Conservation (phyloP, 1,140 invertebrate genomes). For the Neelides sp. region DNA sequence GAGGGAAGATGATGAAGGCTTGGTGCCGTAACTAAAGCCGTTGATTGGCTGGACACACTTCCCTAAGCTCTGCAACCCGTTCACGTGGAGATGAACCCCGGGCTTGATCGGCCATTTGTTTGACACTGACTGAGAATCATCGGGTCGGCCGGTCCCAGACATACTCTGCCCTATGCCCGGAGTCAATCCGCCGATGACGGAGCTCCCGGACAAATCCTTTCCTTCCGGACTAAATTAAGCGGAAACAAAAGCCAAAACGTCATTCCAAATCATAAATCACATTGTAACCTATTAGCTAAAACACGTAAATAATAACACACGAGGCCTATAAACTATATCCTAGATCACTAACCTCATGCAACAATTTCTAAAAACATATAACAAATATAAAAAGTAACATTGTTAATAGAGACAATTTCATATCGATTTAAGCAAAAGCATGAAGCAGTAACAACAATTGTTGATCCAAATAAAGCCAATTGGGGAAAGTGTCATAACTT, state of each 20-base stretch:
- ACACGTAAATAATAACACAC: too few relatives aligned
- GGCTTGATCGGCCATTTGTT: conserved; percentile 69
- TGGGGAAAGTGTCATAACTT: too few relatives aligned
- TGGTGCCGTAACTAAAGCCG: conserved; percentile 31
- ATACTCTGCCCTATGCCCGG: conserved; percentile 34
- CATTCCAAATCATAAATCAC: not conserved
- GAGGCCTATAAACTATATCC: too few relatives aligned
- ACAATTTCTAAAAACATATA: too few relatives aligned
- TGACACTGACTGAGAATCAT: conserved; percentile 35
- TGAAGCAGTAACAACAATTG: too few relatives aligned
- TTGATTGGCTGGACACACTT: conserved; percentile 31
- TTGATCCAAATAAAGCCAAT: too few relatives aligned
- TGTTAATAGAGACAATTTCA: too few relatives aligned
- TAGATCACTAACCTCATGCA: too few relatives aligned
- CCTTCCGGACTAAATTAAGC: conserved; percentile 4
- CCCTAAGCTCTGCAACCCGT: conserved; percentile 51
- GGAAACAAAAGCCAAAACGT: not conserved
- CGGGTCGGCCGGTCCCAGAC: conserved; percentile 27
- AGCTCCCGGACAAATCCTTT: conserved; percentile 1
- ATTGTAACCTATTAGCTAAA: not conserved
- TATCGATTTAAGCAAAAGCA: too few relatives aligned
- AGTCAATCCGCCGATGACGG: conserved; percentile 28
- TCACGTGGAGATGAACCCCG: conserved; percentile 66
- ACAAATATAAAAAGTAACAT: too few relatives aligned
- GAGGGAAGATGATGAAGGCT: conserved; percentile 25